Conservation (phyloP, 2,888 invertebrate genomes). For the Cenopis cana region DNA sequence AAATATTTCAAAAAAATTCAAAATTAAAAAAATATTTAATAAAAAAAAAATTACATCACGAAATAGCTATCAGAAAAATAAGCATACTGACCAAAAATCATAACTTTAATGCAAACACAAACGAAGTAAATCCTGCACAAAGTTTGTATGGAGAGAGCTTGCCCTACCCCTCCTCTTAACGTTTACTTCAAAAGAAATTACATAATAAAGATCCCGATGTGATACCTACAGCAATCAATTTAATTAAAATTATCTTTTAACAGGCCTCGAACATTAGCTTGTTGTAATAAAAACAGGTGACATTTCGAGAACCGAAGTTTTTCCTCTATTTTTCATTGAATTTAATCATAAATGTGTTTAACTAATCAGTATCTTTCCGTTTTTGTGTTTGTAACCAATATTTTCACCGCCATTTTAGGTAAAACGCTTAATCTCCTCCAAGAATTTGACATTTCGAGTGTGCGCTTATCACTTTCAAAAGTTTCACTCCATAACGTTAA, state of each 20-base stretch:
- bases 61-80: no score
- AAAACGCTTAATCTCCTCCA: slow-evolving; percentile 17
- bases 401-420: slow-evolving; percentile 4
- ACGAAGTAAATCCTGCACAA: no score
- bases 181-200: neutral
- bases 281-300: slow-evolving; percentile 36
- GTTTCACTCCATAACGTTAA: slow-evolving; percentile 34
- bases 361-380: neutral
- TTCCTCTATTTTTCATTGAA: neutral
- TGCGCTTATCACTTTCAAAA: slow-evolving; percentile 39
- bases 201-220: slow-evolving; percentile 14
- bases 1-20: no score
- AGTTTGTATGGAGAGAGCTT: no score
- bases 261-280: slow-evolving; percentile 23
- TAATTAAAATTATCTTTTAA: slow-evolving; percentile 32
- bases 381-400: neutral
- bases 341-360: neutral
- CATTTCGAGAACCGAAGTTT: slow-evolving; percentile 15
- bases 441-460: slow-evolving; percentile 37
- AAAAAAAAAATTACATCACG: no score
- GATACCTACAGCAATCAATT: slow-evolving; percentile 17
- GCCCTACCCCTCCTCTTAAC: no score
- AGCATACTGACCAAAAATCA: no score
- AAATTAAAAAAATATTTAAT: no score
- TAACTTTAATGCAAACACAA: no score